A percentile compares a stretch with the other conserved stretches of the same genome.
These are phyloP conservation scores for Idaea biselata DNA, from an alignment of 2,888 invertebrate genomes.

Conservation along the genomic window DNA sequence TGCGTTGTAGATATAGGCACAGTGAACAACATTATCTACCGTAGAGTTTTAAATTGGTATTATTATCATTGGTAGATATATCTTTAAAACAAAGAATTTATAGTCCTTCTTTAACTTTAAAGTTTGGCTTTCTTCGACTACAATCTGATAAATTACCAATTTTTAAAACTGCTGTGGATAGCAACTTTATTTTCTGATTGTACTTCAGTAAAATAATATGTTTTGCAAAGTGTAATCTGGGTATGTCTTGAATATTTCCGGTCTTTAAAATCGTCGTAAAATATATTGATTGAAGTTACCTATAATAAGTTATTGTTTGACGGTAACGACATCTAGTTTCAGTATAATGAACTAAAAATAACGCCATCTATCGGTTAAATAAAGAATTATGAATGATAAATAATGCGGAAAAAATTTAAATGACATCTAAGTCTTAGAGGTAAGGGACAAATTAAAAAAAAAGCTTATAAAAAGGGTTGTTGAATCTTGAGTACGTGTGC, in stretches of 20 bases:
- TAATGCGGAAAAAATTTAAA: constrained; percentile 6
- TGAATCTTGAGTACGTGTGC: constrained; percentile 32
- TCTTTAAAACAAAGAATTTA: no score
- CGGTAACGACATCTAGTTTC: constrained; percentile 17
- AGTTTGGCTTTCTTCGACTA: no score
- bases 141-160: no score
- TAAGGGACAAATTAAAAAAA: constrained; percentile 24
- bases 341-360: constrained; percentile 3
- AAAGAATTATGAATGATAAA: neutral
- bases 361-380: constrained; percentile 6
- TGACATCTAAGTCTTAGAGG: constrained; percentile 34
- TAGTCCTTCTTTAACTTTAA: no score
- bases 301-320: neutral
- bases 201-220: no score
- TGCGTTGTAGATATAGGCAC: no score
- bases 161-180: no score
- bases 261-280: neutral
- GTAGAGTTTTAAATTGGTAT: no score
- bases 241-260: neutral
- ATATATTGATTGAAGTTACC: neutral
- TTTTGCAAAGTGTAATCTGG: neutral
- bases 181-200: no score
- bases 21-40: no score
- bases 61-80: no score
- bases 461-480: constrained; percentile 26